phyloP scores from a whole-genome alignment of 2,888 invertebrate species.

The Didymodactylos carnosus region DNA sequence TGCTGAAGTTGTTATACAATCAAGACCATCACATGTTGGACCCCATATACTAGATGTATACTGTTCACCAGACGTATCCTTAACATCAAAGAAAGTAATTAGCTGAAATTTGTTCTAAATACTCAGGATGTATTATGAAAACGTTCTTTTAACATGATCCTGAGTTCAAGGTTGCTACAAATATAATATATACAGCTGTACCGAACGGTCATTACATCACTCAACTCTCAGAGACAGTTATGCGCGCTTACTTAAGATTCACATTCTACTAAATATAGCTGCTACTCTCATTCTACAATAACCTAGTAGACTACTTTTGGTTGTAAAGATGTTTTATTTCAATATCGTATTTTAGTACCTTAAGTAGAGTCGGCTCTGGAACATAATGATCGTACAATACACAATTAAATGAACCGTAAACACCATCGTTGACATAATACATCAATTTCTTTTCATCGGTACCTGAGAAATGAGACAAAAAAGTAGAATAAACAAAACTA shows the following conservation, averaged over 20 bases:
- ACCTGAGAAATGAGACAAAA: background rate
- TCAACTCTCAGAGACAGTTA: no score
- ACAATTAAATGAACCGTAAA: slow-evolving; percentile 95
- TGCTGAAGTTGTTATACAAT: slow-evolving; percentile 51
- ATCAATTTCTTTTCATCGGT: slow-evolving; percentile 39
- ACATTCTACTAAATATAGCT: no score
- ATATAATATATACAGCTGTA: no score
- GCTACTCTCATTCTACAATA: background rate
- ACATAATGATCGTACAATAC: slow-evolving; percentile 75
- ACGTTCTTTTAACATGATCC: no score
- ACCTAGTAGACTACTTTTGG: background rate
- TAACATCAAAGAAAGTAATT: no score
- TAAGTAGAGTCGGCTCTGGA: slow-evolving; percentile 50
- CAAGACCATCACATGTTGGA: slow-evolving; percentile 82
- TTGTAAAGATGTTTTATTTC: slow-evolving; percentile 18
- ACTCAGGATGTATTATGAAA: no score
- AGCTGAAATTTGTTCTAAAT: no score
- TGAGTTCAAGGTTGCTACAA: no score
- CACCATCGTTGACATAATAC: slow-evolving; percentile 97
- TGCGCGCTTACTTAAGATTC: no score
- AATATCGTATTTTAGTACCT: slow-evolving; percentile 26
- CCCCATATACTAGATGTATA: slow-evolving; percentile 56
- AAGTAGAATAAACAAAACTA: background rate
- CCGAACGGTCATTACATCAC: no score
- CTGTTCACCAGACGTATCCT: background rate